Evolutionary conservation across 2,888 invertebrate species (phyloP).

Genomic region (Drosophila mettleri): DNA sequence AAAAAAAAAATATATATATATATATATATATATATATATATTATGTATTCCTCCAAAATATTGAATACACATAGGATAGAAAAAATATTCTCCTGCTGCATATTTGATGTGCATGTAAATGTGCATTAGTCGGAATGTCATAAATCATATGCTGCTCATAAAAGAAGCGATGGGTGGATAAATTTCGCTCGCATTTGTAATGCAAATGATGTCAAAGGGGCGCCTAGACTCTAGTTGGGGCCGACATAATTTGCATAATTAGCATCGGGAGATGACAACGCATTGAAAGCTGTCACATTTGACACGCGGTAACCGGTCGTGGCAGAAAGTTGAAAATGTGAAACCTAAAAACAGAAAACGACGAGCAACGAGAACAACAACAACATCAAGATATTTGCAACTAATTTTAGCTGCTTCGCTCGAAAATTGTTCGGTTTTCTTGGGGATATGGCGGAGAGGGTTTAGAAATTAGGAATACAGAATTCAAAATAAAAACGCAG

Average conservation of each 20-base stretch:
- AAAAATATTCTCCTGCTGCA: not conserved
- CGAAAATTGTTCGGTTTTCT: not conserved
- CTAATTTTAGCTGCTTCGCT: slow-evolving; percentile 64
- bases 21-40: too few species aligned
- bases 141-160: slow-evolving; percentile 55
- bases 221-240: slow-evolving; percentile 4
- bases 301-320: slow-evolving; percentile 49
- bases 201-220: slow-evolving; percentile 60
- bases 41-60: slow-evolving; percentile 1
- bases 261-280: slow-evolving; percentile 56
- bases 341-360: slow-evolving; percentile 40
- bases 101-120: slow-evolving; percentile 20
- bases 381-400: slow-evolving; percentile 59
- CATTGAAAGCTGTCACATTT: slow-evolving; percentile 72
- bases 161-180: slow-evolving; percentile 31
- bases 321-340: slow-evolving; percentile 19
- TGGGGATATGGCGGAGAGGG: not conserved
- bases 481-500: slow-evolving; percentile 31
- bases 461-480: slow-evolving; percentile 39
- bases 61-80: slow-evolving; percentile 6
- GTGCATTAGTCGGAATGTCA: slow-evolving; percentile 49
- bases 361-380: slow-evolving; percentile 21
- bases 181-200: slow-evolving; percentile 54
- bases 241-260: slow-evolving; percentile 70
- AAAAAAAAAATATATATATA: slow-evolving; percentile 7